Evolutionary conservation across 2,797 vertebrate species (phyloP).

Genomic region (Podargus strigoides): DNA sequence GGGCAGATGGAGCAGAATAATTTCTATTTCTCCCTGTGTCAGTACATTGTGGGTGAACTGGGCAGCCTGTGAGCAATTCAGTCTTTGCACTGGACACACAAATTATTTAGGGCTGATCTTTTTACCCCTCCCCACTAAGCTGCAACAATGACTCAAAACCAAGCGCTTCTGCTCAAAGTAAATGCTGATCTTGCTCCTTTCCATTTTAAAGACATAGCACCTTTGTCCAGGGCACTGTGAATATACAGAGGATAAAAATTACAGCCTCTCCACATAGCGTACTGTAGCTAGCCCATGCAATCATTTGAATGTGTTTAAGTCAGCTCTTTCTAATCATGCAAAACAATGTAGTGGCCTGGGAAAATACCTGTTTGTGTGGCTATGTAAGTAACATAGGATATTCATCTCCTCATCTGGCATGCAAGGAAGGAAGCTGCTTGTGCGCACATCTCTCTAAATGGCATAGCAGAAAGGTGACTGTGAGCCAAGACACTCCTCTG

Average conservation of each 20-base stretch:
- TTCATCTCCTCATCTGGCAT: not conserved
- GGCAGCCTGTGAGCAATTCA: not conserved
- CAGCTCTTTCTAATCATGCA: not conserved
- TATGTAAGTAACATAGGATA: not conserved
- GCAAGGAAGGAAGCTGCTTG: not conserved
- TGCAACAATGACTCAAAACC: not conserved
- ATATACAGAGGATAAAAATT: not conserved
- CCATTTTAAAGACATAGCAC: not conserved
- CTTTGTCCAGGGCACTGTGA: not conserved
- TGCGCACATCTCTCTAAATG: not conserved
- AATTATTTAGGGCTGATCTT: not conserved
- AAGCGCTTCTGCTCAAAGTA: not conserved
- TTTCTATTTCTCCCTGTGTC: not conserved
- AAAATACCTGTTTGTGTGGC: not conserved
- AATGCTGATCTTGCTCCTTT: not conserved
- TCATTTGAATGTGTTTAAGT: not conserved
- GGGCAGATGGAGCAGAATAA: not conserved
- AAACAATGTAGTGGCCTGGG: not conserved
- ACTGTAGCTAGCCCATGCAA: not conserved
- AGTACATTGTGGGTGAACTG: not conserved
- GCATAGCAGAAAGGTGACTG: constrained; percentile 1
- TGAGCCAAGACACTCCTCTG: not conserved
- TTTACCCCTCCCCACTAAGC: not conserved
- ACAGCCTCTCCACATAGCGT: not conserved
- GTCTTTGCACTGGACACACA: not conserved